Percentiles rank a stretch among this genome's conserved stretches.
These are phyloP conservation scores for Scaptomyza graminum DNA, from an alignment of 1,140 invertebrate species.

Conservation along the genomic window DNA sequence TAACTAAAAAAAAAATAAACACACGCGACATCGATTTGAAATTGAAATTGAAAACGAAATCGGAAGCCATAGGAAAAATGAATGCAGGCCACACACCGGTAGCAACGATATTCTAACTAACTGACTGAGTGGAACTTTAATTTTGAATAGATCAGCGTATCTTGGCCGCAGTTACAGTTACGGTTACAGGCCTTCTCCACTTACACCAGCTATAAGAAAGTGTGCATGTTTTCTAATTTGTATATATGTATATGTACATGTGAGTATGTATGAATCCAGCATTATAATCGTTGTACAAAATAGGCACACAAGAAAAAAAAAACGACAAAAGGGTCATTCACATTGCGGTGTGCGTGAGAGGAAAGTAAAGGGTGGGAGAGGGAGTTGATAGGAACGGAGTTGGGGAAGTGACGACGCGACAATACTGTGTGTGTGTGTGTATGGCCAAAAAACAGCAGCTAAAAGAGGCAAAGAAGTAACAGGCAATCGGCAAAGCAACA, in stretches of 20 bases:
- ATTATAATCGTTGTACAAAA: slow-evolving; percentile 23
- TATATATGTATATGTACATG: too few species aligned
- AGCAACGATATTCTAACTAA: slow-evolving; percentile 13
- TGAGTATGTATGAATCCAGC: too few species aligned
- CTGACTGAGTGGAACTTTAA: slow-evolving; percentile 6
- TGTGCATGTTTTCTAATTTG: slow-evolving; percentile 6
- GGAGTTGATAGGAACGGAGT: not conserved
- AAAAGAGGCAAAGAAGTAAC: slow-evolving; percentile 27
- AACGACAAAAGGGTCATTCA: slow-evolving; percentile 71
- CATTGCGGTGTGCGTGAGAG: slow-evolving; percentile 56
- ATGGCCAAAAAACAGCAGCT: slow-evolving; percentile 16
- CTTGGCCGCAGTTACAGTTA: slow-evolving; percentile 20
- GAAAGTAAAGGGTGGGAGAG: not conserved
- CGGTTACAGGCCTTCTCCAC: slow-evolving; percentile 31
- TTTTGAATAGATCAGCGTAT: slow-evolving; percentile 56
- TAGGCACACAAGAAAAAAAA: slow-evolving; percentile 29
- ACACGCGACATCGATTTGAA: not conserved
- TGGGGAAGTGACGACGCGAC: not conserved
- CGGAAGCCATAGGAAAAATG: slow-evolving; percentile 54
- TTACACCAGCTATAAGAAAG: slow-evolving; percentile 18
- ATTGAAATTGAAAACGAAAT: slow-evolving; percentile 44
- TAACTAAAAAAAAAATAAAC: too few species aligned
- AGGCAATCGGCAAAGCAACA: slow-evolving; percentile 37
- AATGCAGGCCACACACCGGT: slow-evolving; percentile 47
- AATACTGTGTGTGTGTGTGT: not conserved